A percentile compares a stretch with the other conserved stretches of the same genome.
phyloP scores from a whole-genome alignment of 2,797 vertebrate species.

The Serranus cabrilla region DNA sequence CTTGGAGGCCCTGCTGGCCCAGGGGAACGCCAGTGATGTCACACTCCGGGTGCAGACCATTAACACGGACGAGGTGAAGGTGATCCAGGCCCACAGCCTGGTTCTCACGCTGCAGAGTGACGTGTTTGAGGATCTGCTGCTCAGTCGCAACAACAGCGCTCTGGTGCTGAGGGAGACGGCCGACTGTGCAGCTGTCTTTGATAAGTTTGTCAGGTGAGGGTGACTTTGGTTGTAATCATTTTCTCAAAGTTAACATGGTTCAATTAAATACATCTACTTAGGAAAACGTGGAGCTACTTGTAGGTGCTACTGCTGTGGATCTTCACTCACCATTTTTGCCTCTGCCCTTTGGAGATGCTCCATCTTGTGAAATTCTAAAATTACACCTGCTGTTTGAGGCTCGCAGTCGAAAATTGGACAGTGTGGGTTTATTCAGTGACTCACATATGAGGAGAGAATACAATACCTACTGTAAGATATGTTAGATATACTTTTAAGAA shows the following conservation, averaged over 20 bases:
- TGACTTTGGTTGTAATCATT: background rate
- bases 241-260: background rate
- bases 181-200: conserved; percentile 90
- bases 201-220: conserved; percentile 94
- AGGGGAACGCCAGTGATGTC: conserved; percentile 91
- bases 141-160: conserved; percentile 83
- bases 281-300: background rate
- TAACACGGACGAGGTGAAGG: conserved; percentile 92
- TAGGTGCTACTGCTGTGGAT: background rate
- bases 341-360: conserved; percentile 25
- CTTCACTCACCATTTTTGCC: conserved; percentile 26
- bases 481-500: background rate
- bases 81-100: conserved; percentile 93
- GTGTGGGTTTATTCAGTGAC: conserved; percentile 69
- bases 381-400: conserved; percentile 52
- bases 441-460: conserved; percentile 49
- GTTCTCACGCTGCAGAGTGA: conserved; percentile 94
- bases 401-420: conserved; percentile 42
- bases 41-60: conserved; percentile 90
- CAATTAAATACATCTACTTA: background rate
- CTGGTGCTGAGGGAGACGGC: conserved; percentile 87
- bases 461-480: conserved; percentile 22
- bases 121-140: conserved; percentile 90
- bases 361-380: conserved; percentile 57
- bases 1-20: conserved; percentile 89